Evolutionary conservation across 2,113 vertebrate species (phyloP), one percentile per base, ranked within the genome.

Genomic region (Regulus satrapa): DNA sequence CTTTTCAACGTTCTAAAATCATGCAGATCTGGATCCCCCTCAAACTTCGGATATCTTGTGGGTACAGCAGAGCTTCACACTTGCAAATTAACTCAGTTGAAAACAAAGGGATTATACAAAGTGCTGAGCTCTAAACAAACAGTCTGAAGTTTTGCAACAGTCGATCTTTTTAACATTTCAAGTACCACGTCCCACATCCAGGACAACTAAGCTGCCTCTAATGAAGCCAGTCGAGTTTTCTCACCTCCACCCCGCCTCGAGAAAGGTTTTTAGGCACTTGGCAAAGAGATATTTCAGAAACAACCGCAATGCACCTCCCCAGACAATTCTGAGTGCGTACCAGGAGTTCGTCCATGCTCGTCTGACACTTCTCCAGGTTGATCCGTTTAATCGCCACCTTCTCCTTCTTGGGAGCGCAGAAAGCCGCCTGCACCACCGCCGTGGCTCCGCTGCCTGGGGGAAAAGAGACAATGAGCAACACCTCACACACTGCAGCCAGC

Each of bases 301-400:
- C 5, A 62, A 58, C 28, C 17, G 28, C 58, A 67, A 45, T 4
- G 29, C 25, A 88, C 11, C 3, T 38, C 23, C 46, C 51, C 72
- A 64, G 56, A 71, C 31, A 77, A 48, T 56, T 41, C 4, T 17
- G 63, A 66, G 7, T 61, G 54, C 97, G 67, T 98, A 99, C 99
- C 99, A 99, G 96, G 56, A 99, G 99, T 69, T 99, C 99, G 69
- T 99, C 99, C 99, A 99, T 99, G 98, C 99, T 99, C 1, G 99
- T 99, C 88, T 99, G 99, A 97, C 99, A 99, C 90, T 99, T 99
- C 95, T 99, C 99, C 34, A 99, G 98, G 89, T 99, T 99, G 96
- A 99, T 99, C 74, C 99, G 98, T 97, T 99, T 99, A 92, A 99
- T 99, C 4, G 99, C 99, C 97, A 99, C 99, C 95, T 98, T 99